Conservation (phyloP, 2,888 invertebrate species). For the Apomyelois bistriatella region DNA sequence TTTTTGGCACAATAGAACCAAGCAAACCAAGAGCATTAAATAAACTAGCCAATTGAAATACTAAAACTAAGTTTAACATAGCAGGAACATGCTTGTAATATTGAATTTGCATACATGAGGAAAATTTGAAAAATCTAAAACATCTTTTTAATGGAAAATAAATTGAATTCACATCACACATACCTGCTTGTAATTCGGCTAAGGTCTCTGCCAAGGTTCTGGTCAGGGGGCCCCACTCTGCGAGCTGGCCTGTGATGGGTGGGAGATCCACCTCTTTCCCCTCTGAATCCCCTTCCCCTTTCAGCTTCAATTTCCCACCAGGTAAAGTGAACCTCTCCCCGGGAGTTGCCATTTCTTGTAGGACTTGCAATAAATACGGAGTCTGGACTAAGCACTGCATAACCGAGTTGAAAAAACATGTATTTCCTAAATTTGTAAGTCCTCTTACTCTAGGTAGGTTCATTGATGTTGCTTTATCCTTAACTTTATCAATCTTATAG, state of each 20-base stretch:
- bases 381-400: slow-evolving; percentile 95
- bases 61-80: too few relatives aligned
- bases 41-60: too few relatives aligned
- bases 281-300: slow-evolving; percentile 49
- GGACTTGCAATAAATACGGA: slow-evolving; percentile 85
- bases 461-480: slow-evolving; percentile 53
- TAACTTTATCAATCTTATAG: slow-evolving; percentile 49
- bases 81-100: too few relatives aligned
- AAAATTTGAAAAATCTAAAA: too few relatives aligned
- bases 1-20: too few relatives aligned
- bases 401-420: slow-evolving; percentile 98
- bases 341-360: slow-evolving; percentile 84
- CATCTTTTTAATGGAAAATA: too few relatives aligned
- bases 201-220: slow-evolving; percentile 84
- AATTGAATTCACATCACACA: slow-evolving; percentile 2
- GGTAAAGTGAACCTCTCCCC: slow-evolving; percentile 86
- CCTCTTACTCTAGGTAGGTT: slow-evolving; percentile 85
- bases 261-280: slow-evolving; percentile 79
- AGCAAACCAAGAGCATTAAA: too few relatives aligned
- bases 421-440: slow-evolving; percentile 94
- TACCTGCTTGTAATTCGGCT: slow-evolving; percentile 82
- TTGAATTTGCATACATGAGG: too few relatives aligned
- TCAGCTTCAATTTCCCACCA: slow-evolving; percentile 83
- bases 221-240: slow-evolving; percentile 85
- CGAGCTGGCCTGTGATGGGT: slow-evolving; percentile 83